A percentile compares a stretch with the other conserved stretches of the same genome.
Evolutionary conservation across 1,140 invertebrate species (phyloP).

Genomic region (Meloidogyne hapla): DNA sequence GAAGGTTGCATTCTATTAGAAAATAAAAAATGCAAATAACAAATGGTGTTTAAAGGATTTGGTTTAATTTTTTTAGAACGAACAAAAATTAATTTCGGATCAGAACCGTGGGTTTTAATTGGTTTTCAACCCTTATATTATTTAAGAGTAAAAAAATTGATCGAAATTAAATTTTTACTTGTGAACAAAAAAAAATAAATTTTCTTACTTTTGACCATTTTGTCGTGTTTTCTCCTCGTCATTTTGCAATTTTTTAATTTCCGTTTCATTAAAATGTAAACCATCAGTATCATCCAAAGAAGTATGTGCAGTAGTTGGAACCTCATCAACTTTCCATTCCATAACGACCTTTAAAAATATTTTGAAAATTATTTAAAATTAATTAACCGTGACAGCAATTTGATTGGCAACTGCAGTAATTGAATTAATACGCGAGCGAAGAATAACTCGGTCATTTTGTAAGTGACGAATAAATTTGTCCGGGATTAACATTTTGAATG

Average conservation of each 20-base stretch:
- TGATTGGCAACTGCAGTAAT: constrained; percentile 50
- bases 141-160: too few species aligned
- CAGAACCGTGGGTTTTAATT: too few species aligned
- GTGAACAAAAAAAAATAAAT: constrained; percentile 3
- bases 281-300: constrained; percentile 1
- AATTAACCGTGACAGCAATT: constrained; percentile 37
- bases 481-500: constrained; percentile 45
- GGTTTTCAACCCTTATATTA: too few species aligned
- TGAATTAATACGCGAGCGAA: constrained; percentile 42
- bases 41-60: too few species aligned
- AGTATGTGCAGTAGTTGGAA: neutral
- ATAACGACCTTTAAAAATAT: constrained; percentile 26
- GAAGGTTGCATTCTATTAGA: neutral
- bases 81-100: too few species aligned
- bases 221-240: neutral
- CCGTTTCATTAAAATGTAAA: constrained; percentile 16
- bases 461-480: constrained; percentile 50
- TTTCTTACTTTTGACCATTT: constrained; percentile 36
- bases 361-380: neutral
- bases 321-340: constrained; percentile 44
- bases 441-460: constrained; percentile 34
- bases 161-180: too few species aligned
- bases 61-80: too few species aligned
- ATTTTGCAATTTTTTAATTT: neutral
- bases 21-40: too few species aligned